Base-by-base conservation (phyloP, 2,797 vertebrate genomes). In the Luscinia megarhynchos region DNA sequence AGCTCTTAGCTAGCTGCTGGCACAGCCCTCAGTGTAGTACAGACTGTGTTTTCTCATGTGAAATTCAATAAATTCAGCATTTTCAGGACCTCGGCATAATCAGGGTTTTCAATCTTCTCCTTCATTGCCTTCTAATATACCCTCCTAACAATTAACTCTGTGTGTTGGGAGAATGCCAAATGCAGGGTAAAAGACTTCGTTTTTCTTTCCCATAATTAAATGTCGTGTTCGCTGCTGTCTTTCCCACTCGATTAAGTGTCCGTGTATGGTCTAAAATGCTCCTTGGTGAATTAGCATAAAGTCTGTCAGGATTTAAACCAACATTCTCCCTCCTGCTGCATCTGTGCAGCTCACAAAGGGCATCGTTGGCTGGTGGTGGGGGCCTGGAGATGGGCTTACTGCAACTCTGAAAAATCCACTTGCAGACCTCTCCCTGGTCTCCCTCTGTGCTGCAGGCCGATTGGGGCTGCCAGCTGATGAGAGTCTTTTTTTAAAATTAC, bases 81-180 rank as follows among this genome's bases (percentile, higher is more conserved):
- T 96, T 94, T 94, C 76, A 76, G 73, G 77, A 88, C 70, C 59
- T 92, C 50, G 6, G 92, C 83, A 78, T 97, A 94, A 95, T 96
- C 91, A 90, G 85, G 87, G 82, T 91, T 95, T 96, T 95, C 95
- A 96, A 89, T 94, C 94, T 97, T 95, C 95, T 95, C 94, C 94
- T 91, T 95, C 94, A 93, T 84, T 96, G 93, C 94, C 87, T 95
- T 86, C 95, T 95, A 96, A 96, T 95, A 91, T 84, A 87, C 87
- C 87, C 92, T 92, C 66, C 92, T 81, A 84, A 93, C 94, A 96
- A 96, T 96, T 96, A 96, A 94, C 84, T 95, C 87, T 59, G 66
- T 86, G 87, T 87, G 85, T 73, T 96, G 95, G 94, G 95, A 93
- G 79, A 67, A 84, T 0, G 92, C 96, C 94, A 96, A 95, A 94